Evolutionary conservation across 2,888 invertebrate species (phyloP).

Genomic region (Leptura quadrifasciata): DNA sequence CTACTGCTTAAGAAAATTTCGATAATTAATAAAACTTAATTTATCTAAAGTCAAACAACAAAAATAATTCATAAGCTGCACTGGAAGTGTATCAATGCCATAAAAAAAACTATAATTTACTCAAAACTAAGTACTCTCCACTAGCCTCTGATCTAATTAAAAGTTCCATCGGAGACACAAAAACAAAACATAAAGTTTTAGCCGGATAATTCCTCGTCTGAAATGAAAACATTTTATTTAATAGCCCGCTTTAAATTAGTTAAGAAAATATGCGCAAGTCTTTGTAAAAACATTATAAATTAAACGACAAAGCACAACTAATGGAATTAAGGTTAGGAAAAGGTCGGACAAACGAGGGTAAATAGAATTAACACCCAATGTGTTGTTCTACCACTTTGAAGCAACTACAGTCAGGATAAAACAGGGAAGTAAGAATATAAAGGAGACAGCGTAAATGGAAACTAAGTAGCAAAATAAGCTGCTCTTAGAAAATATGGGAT

Average conservation of each 20-base stretch:
- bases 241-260: constrained; percentile 42
- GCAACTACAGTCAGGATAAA: constrained; percentile 43
- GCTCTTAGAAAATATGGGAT: too few species aligned
- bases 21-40: too few species aligned
- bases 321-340: constrained; percentile 69
- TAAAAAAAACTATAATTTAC: background rate
- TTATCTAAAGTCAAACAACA: too few species aligned
- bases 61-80: too few species aligned
- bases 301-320: constrained; percentile 62
- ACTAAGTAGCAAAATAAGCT: background rate
- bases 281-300: constrained; percentile 55
- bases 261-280: constrained; percentile 46
- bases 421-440: constrained; percentile 22
- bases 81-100: too few species aligned
- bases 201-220: constrained; percentile 13
- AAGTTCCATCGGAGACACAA: background rate
- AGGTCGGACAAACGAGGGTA: constrained; percentile 70
- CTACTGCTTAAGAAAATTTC: too few species aligned
- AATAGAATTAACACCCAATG: constrained; percentile 74
- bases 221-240: constrained; percentile 29
- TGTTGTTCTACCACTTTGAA: constrained; percentile 69
- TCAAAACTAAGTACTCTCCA: background rate
- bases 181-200: background rate
- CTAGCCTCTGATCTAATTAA: constrained; percentile 1
- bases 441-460: background rate